A percentile compares a stretch with the other conserved stretches of the same genome.
Evolutionary conservation across 1,140 invertebrate species (phyloP).

Genomic region (Coenobita brevimanus): DNA sequence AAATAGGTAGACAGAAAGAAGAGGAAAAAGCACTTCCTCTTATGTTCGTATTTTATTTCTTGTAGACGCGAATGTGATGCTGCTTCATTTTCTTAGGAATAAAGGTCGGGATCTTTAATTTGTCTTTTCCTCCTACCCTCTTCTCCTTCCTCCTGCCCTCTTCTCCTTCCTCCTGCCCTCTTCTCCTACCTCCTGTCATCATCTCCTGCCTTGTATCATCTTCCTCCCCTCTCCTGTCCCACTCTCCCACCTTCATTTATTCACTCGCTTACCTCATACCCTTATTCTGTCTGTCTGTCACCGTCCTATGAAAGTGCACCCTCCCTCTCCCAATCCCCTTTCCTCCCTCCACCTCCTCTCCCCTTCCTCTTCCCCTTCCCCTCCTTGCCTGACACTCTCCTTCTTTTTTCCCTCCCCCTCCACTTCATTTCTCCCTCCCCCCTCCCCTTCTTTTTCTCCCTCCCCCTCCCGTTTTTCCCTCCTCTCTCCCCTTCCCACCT

Average conservation of each 20-base stretch:
- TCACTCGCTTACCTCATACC: not conserved
- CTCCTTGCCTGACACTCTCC: not conserved
- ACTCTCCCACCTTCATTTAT: not conserved
- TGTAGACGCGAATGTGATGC: too few relatives aligned
- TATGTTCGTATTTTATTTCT: too few relatives aligned
- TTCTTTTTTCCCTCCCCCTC: not conserved
- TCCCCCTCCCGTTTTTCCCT: not conserved
- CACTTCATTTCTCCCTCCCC: not conserved
- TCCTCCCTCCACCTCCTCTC: not conserved
- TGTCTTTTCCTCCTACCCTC: too few relatives aligned
- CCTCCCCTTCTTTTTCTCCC: not conserved
- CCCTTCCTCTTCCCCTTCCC: not conserved
- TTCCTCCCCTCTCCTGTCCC: too few relatives aligned
- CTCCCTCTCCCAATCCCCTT: not conserved
- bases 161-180: not conserved
- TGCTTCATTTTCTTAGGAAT: too few relatives aligned
- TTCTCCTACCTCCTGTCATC: not conserved
- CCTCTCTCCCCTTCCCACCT: not conserved
- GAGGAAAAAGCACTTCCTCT: too few relatives aligned
- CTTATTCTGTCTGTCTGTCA: not conserved
- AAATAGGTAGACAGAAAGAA: too few relatives aligned
- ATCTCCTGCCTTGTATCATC: not conserved
- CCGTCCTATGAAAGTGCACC: not conserved
- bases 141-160: not conserved
- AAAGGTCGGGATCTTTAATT: too few relatives aligned